Evolutionary conservation across 2,113 vertebrate genomes (phyloP).

Genomic region (Syrmaticus mikado): DNA sequence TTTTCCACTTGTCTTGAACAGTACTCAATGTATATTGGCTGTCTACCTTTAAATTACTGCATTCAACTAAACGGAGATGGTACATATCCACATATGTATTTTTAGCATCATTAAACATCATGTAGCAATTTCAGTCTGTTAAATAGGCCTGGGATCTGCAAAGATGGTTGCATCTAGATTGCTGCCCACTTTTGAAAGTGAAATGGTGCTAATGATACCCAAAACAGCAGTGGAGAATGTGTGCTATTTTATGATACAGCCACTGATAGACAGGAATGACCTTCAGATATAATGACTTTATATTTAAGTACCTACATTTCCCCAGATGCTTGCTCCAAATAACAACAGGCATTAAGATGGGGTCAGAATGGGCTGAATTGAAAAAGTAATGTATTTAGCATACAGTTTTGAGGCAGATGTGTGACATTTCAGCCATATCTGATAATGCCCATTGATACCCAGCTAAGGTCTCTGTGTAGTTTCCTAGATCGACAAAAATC

Average conservation of each 20-base stretch:
- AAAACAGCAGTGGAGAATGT: not conserved
- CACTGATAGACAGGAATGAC: not conserved
- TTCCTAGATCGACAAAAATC: slow-evolving; percentile 4
- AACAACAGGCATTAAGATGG: not conserved
- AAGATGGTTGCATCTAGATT: slow-evolving; percentile 24
- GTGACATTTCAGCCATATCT: not conserved
- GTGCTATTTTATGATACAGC: not conserved
- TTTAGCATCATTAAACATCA: slow-evolving; percentile 47
- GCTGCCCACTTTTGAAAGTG: slow-evolving; percentile 7
- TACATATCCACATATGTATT: not conserved
- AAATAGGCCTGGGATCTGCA: slow-evolving; percentile 7
- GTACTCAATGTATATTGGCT: not conserved
- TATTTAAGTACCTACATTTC: slow-evolving; percentile 1
- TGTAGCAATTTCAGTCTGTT: slow-evolving; percentile 29
- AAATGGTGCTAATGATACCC: not conserved
- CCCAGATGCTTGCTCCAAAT: slow-evolving; percentile 22
- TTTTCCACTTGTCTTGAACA: not conserved
- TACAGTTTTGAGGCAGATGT: fast-evolving
- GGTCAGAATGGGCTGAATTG: not conserved
- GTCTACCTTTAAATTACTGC: not conserved
- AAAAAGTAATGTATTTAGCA: not conserved
- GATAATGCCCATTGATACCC: not conserved
- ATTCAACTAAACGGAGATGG: not conserved
- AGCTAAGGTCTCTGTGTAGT: not conserved
- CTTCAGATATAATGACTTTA: slow-evolving; percentile 1